A percentile compares a stretch with the other conserved stretches of the same genome.
Evolutionary conservation across 2,888 invertebrate genomes (phyloP).

Genomic region (Gymnosoma rotundatum): DNA sequence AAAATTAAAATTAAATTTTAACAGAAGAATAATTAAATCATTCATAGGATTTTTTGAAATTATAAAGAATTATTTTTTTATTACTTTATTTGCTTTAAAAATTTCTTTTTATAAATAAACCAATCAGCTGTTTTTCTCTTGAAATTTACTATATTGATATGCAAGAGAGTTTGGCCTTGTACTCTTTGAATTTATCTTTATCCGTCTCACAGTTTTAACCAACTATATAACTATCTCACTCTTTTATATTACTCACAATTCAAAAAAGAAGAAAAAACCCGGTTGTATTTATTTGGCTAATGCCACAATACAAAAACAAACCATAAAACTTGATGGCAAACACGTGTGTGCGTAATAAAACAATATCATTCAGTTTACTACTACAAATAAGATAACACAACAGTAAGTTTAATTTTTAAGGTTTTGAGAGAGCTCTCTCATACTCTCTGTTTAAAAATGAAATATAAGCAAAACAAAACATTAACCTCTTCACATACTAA

Average conservation of each 20-base stretch:
- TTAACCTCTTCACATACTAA: conserved; percentile 64
- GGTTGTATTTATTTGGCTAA: conserved; percentile 39
- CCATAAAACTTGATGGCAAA: conserved; percentile 78
- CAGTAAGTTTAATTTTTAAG: not conserved
- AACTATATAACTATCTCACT: conserved; percentile 29
- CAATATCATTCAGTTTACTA: conserved; percentile 61
- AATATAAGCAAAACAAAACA: conserved; percentile 78
- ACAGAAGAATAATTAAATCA: too few relatives aligned
- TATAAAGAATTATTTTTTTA: too few relatives aligned
- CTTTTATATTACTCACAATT: not conserved
- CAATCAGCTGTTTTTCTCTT: not conserved
- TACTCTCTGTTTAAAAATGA: conserved; percentile 71
- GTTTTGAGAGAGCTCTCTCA: conserved; percentile 10
- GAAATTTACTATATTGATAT: not conserved
- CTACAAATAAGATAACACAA: conserved; percentile 34
- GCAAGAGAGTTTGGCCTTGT: not conserved
- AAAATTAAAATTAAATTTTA: not conserved
- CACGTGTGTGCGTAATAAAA: conserved; percentile 74
- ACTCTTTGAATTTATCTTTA: conserved; percentile 1
- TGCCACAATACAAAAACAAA: conserved; percentile 76
- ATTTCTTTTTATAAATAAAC: too few relatives aligned
- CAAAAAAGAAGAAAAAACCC: conserved; percentile 35
- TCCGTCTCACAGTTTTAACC: not conserved
- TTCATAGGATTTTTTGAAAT: too few relatives aligned
- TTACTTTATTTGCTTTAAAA: too few relatives aligned